A percentile compares a stretch with the other conserved stretches of the same genome.
phyloP scores from a whole-genome alignment of 2,888 invertebrate genomes.

The Ryuthela nishihirai region DNA sequence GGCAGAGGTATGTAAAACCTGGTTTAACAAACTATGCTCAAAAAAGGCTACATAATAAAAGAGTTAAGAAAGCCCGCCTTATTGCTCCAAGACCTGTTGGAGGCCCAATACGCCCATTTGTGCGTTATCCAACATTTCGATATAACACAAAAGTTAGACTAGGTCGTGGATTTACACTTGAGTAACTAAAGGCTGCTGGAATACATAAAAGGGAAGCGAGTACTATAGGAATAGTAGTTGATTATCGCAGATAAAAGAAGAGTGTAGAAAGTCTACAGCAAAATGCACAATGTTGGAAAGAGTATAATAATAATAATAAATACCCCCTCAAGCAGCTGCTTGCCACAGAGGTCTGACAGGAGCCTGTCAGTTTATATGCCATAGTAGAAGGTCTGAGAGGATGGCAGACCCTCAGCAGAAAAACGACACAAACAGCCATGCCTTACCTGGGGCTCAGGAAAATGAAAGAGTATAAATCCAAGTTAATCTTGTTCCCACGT shows the following conservation, averaged over 20 bases:
- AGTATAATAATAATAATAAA: no score
- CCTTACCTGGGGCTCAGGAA: no score
- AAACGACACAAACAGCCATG: no score
- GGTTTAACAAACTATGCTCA: constrained; percentile 99
- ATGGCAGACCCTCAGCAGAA: no score
- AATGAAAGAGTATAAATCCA: constrained; percentile 94
- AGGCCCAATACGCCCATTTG: constrained; percentile 81
- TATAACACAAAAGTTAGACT: constrained; percentile 93
- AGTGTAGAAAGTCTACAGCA: constrained; percentile 83
- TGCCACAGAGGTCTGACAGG: no score
- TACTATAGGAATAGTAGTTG: constrained; percentile 93
- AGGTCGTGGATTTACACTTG: constrained; percentile 93
- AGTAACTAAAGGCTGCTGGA: constrained; percentile 92
- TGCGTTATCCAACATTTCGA: constrained; percentile 88
- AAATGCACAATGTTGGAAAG: constrained; percentile 90
- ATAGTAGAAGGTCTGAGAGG: no score
- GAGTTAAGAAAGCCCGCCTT: constrained; percentile 86
- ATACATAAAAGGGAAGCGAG: constrained; percentile 63
- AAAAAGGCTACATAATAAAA: constrained; percentile 75
- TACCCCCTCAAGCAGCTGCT: no score
- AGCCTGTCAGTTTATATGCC: no score
- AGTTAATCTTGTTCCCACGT: constrained; percentile 94
- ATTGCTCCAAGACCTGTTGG: constrained; percentile 91
- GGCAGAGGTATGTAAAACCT: constrained; percentile 94
- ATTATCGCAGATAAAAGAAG: constrained; percentile 90